A percentile compares a stretch with the other conserved stretches of the same genome.
These are phyloP conservation scores for Drosophila takahashii DNA, from an alignment of 1,140 invertebrate species.

Conservation along the genomic window DNA sequence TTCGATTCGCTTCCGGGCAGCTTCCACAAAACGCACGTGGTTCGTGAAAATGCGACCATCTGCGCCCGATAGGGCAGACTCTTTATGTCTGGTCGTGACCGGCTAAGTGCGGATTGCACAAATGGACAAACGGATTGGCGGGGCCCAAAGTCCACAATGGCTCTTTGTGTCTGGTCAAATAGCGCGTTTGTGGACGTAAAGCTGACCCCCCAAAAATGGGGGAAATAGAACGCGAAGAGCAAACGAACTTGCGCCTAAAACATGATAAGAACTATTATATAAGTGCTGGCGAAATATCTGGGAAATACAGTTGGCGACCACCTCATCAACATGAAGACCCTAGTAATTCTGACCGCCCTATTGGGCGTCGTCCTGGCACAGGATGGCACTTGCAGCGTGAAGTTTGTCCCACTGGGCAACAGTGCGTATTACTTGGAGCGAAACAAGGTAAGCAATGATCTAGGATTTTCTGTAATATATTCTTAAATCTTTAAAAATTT, in stretches of 20 bases:
- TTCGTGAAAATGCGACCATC: constrained; percentile 72
- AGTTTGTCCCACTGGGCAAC: background rate
- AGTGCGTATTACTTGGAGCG: background rate
- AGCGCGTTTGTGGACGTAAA: constrained; percentile 15
- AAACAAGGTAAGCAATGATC: background rate
- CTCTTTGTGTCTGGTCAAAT: constrained; percentile 46
- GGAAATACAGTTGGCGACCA: background rate
- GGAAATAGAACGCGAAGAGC: constrained; percentile 4
- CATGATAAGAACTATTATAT: constrained; percentile 17
- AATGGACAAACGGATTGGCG: constrained; percentile 45
- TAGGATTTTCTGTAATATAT: no score
- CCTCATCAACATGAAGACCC: background rate
- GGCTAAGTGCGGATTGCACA: constrained; percentile 54
- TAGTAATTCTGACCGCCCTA: background rate
- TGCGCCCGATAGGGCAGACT: constrained; percentile 44
- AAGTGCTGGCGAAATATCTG: background rate
- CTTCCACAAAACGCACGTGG: constrained; percentile 61
- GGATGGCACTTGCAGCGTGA: background rate
- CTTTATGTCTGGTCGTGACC: constrained; percentile 67
- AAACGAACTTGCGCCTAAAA: constrained; percentile 8
- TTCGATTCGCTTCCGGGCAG: constrained; percentile 74
- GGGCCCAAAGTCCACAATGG: constrained; percentile 22
- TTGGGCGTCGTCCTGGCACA: background rate
- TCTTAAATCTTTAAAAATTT: no score
- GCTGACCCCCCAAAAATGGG: background rate